phyloP scores from a whole-genome alignment of 1,140 invertebrate species.

The Halesus radiatus region DNA sequence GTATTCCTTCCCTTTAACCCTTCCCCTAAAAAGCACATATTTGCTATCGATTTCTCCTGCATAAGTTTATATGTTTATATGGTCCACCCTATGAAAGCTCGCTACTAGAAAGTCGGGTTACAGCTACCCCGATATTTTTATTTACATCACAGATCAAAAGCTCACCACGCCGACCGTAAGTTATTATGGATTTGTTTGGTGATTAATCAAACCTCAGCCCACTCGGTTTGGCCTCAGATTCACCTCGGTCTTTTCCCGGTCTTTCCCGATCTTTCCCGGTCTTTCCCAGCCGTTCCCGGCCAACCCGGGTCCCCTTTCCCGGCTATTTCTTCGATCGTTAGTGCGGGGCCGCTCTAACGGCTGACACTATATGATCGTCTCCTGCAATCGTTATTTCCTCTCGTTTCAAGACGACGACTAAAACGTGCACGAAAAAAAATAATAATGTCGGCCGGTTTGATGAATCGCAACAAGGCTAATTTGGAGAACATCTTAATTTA shows the following conservation, averaged over 20 bases:
- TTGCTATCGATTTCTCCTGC: too few species aligned
- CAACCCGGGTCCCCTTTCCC: not conserved
- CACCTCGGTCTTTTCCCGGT: slow-evolving; percentile 4
- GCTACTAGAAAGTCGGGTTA: not conserved
- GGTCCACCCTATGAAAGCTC: too few species aligned
- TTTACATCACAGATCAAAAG: slow-evolving; percentile 38
- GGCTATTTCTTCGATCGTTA: slow-evolving; percentile 16
- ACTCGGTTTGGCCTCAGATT: slow-evolving; percentile 11
- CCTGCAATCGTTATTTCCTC: not conserved
- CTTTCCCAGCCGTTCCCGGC: not conserved
- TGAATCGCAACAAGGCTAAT: too few species aligned
- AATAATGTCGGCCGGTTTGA: too few species aligned
- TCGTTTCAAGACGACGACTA: not conserved
- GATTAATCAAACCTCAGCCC: slow-evolving; percentile 50
- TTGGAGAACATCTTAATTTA: too few species aligned
- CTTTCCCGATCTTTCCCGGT: not conserved
- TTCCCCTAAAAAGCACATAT: too few species aligned
- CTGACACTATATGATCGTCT: not conserved
- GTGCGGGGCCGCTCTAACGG: not conserved
- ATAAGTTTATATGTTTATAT: too few species aligned
- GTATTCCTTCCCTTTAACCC: too few species aligned
- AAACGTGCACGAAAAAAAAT: not conserved
- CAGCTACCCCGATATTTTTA: slow-evolving; percentile 29
- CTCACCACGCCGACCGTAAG: slow-evolving; percentile 35
- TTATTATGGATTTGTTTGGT: slow-evolving; percentile 55